Evolutionary conservation across 2,113 vertebrate genomes (phyloP).

Genomic region (Phainopepla nitens): DNA sequence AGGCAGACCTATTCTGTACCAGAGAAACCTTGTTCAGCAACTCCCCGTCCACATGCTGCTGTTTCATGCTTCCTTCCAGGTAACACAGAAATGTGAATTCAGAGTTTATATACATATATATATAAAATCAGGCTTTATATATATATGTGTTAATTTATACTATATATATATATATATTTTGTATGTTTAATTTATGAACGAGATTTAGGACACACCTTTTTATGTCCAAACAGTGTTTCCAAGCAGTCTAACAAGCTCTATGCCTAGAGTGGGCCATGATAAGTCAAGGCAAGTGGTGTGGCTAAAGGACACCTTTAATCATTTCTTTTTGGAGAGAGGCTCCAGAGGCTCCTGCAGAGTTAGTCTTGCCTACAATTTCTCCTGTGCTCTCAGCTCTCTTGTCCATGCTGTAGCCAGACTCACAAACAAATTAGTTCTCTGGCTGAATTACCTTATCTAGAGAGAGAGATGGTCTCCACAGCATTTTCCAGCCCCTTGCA

Average conservation of each 20-base stretch:
- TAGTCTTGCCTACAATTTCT: not conserved
- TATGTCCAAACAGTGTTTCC: constrained; percentile 18
- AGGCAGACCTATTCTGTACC: not conserved
- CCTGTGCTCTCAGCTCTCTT: not conserved
- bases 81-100: constrained; percentile 61
- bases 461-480: not conserved
- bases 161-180: constrained; percentile 59
- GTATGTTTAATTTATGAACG: constrained; percentile 71
- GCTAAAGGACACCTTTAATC: not conserved
- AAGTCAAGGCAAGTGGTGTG: not conserved
- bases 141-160: constrained; percentile 24
- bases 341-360: not conserved
- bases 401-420: not conserved
- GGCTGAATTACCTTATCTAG: not conserved
- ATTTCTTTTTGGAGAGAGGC: not conserved
- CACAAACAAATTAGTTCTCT: not conserved
- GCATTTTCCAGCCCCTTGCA: not conserved
- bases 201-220: constrained; percentile 23
- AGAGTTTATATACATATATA: not conserved
- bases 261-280: not conserved
- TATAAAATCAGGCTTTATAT: not conserved
- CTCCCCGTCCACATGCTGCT: not conserved
- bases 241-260: constrained; percentile 14
- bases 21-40: not conserved
- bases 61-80: constrained; percentile 40